phyloP scores from a whole-genome alignment of 2,113 vertebrate species.

The Ancistrus triradiatus region DNA sequence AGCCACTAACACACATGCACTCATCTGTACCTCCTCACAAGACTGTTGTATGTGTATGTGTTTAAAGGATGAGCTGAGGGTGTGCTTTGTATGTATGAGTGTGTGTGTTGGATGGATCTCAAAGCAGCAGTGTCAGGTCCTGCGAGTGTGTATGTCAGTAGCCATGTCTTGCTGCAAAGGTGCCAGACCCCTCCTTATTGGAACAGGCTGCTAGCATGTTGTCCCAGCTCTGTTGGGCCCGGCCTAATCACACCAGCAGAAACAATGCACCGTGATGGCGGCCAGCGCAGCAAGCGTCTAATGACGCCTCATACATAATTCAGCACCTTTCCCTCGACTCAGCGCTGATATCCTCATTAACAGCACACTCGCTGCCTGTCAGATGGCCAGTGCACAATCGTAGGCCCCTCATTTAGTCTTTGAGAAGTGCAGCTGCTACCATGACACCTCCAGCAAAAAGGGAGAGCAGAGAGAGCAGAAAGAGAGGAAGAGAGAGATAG shows the following conservation, averaged over 20 bases:
- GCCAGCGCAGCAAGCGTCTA: slow-evolving; percentile 95
- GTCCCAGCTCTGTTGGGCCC: slow-evolving; percentile 78
- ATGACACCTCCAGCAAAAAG: slow-evolving; percentile 98
- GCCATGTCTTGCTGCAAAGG: slow-evolving; percentile 35
- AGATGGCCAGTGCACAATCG: slow-evolving; percentile 99
- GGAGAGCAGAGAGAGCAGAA: slow-evolving; percentile 55
- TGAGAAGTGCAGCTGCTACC: slow-evolving; percentile 99
- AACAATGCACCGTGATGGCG: slow-evolving; percentile 99
- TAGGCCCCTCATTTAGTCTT: slow-evolving; percentile 99
- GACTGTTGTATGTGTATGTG: slow-evolving; percentile 29
- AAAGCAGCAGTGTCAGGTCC: slow-evolving; percentile 80
- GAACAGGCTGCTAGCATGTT: slow-evolving; percentile 55
- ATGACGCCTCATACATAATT: slow-evolving; percentile 99
- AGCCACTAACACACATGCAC: slow-evolving; percentile 70
- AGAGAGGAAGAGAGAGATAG: slow-evolving; percentile 67
- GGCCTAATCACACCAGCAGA: slow-evolving; percentile 98
- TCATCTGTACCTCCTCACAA: slow-evolving; percentile 37
- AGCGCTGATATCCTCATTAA: slow-evolving; percentile 99
- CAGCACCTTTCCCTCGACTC: slow-evolving; percentile 99
- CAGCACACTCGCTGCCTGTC: slow-evolving; percentile 98
- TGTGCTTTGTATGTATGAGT: slow-evolving; percentile 19
- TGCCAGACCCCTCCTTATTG: slow-evolving; percentile 26
- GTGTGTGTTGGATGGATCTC: slow-evolving; percentile 61
- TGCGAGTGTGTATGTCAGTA: slow-evolving; percentile 77
- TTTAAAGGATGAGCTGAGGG: slow-evolving; percentile 7